Base-by-base conservation (phyloP, 2,797 vertebrate genomes). In the Rallus crepitans region DNA sequence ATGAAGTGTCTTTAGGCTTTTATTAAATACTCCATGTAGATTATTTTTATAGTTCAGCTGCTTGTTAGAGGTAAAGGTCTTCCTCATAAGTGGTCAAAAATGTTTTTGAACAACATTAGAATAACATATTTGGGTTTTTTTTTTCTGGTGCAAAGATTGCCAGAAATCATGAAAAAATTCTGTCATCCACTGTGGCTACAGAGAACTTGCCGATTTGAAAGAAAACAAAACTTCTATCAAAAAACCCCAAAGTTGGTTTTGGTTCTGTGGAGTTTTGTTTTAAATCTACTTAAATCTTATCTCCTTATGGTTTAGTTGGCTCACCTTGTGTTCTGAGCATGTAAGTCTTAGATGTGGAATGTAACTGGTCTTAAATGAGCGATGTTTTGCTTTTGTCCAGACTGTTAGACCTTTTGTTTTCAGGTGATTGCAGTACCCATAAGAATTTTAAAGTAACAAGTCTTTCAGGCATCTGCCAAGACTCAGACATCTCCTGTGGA, bases 121-220 rank as follows among this genome's bases (percentile, higher is more conserved):
- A 68, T 70, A 66, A 21, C 1, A 2, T 20, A 4, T 50, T 4
- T 27, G 52, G 52, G 3, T 10, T 42, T 37, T 0, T 37, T 0
- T 71, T 70, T 59, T 15, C 17, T 82, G 17, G 6, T 45, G 15
- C 16, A 47, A 8, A 78, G 55, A 11, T 70, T 3, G 42, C 9
- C 4, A 82, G 31, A 71, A 81, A 35, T 37, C 19, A 21, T 24
- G 1, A 18, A 35, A 18, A n/a, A 72, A 52, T 14, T 53, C 47
- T 3, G 2, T n/a, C 69, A 18, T 5, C 27, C 35, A 52, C 11
- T 37, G 15, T 40, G 33, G 85, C 15, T 52, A 23, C 15, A 24
- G 24, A 37, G 13, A 53, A 50, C 70, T 72, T 70, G 24, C 19
- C 20, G 11, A 14, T 31, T 60, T 9, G 11, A 1, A 24, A 37